Base-by-base conservation (phyloP, 2,113 vertebrate species). In the Cebidichthys violaceus region DNA sequence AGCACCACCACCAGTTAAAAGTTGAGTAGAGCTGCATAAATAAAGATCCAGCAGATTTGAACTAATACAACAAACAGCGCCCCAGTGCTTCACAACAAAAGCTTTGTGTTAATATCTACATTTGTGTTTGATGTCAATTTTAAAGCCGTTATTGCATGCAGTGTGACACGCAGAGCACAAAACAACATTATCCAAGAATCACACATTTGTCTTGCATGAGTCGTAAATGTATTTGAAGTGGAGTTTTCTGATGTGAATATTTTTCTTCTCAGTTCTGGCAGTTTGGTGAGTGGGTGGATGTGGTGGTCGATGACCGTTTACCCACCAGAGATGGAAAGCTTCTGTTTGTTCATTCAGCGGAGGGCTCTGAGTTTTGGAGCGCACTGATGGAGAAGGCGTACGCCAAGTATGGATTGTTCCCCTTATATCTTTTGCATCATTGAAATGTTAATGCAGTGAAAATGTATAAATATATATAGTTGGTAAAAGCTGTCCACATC, bases 291-390 rank as follows among this genome's bases (percentile, higher is more conserved):
- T 96, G 95, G 95, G 82, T 95, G 78, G 94, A 95, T 27, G 95
- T 96, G 80, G 95, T 95, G 70, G 65, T 96, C 22, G 95, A 96
- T 55, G 95, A 96, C 83, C 92, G 87, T 29, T 84, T 96, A 78
- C 95, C 95, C 69, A 92, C 93, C 68, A 95, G 35, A 87, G 89
- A 95, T 22, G 94, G 93, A 60, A 78, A 95, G 75, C 91, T 96
- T 86, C 84, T 96, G 84, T 96, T 96, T 86, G 94, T 96, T 69
- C 95, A 95, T 79, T 96, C 95, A 4, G 91, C 76, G 0, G 88
- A 94, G 41, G 93, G 94, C 35, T 93, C 92, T 0, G 95, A 96
- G 92, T 95, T 95, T 79, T 96, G 95, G 95, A 95, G 94, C 0
- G 94, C 95, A 0, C 89, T 96, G 85, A 89, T 94, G 71, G 93